Conservation (phyloP, 2,888 invertebrate genomes). For the Campopleginae sp. region DNA sequence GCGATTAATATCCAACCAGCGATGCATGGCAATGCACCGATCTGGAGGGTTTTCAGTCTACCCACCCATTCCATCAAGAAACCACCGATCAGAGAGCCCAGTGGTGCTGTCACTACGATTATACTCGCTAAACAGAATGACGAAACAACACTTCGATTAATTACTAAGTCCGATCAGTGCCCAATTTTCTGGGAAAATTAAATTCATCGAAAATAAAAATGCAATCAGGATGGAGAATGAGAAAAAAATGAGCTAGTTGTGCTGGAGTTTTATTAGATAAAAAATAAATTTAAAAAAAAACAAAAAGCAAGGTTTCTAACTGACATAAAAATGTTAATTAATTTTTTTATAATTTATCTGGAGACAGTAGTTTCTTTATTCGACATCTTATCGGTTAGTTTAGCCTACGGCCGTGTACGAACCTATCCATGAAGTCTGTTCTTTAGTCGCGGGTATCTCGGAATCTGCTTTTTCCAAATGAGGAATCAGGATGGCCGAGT, state of each 20-base stretch:
- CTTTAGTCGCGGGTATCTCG: constrained; percentile 78
- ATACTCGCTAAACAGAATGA: constrained; percentile 84
- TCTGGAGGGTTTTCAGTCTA: constrained; percentile 86
- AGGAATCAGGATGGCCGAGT: constrained; percentile 86
- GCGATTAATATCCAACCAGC: constrained; percentile 87
- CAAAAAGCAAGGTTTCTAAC: no score
- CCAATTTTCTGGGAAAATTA: not conserved
- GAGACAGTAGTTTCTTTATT: no score
- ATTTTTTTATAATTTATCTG: not conserved
- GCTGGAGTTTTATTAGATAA: no score
- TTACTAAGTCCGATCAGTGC: not conserved
- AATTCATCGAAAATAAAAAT: not conserved
- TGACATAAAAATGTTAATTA: not conserved
- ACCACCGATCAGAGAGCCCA: constrained; percentile 86
- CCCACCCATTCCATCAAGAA: constrained; percentile 86
- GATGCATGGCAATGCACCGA: constrained; percentile 86
- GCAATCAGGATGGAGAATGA: not conserved
- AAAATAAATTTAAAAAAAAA: no score
- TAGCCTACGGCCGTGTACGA: constrained; percentile 62
- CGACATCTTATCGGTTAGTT: no score
- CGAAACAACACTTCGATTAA: not conserved
- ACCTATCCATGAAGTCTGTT: constrained; percentile 86
- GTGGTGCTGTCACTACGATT: constrained; percentile 86
- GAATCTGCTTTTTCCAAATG: constrained; percentile 82
- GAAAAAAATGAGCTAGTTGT: no score